Conservation (phyloP, 2,888 invertebrate species). For the Aethes cnicana region DNA sequence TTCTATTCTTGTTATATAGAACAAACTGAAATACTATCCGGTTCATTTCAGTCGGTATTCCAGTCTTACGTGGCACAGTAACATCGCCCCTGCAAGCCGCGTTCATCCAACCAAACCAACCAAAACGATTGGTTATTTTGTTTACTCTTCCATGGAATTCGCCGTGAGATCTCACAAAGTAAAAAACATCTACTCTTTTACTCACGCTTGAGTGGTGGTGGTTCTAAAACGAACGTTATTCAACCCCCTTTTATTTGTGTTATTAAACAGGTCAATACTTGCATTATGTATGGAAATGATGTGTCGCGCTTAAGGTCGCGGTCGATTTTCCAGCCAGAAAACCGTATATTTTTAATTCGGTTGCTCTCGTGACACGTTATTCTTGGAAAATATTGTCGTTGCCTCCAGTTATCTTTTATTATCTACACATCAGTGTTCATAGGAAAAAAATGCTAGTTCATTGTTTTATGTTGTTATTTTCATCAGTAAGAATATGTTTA, state of each 20-base stretch:
- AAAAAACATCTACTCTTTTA: background rate
- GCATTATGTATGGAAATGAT: slow-evolving; percentile 27
- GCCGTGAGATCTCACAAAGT: background rate
- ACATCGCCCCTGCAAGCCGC: slow-evolving; percentile 38
- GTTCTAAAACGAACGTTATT: background rate
- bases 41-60: slow-evolving; percentile 49
- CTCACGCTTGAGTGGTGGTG: too few relatives aligned
- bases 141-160: slow-evolving; percentile 1
- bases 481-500: too few relatives aligned
- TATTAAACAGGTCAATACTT: slow-evolving; percentile 19
- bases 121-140: background rate
- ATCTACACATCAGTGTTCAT: too few relatives aligned
- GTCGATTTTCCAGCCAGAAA: slow-evolving; percentile 14
- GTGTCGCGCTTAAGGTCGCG: slow-evolving; percentile 14
- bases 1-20: slow-evolving; percentile 49
- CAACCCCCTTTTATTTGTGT: slow-evolving; percentile 7
- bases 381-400: background rate
- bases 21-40: slow-evolving; percentile 47
- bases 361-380: slow-evolving; percentile 10
- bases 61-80: slow-evolving; percentile 39
- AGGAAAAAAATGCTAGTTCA: too few relatives aligned
- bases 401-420: too few relatives aligned
- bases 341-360: slow-evolving; percentile 21
- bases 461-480: too few relatives aligned
- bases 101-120: slow-evolving; percentile 1